Evolutionary conservation across 2,113 vertebrate species (phyloP), one percentile per base, ranked within the genome.

Genomic region (Actinemys pallida): DNA sequence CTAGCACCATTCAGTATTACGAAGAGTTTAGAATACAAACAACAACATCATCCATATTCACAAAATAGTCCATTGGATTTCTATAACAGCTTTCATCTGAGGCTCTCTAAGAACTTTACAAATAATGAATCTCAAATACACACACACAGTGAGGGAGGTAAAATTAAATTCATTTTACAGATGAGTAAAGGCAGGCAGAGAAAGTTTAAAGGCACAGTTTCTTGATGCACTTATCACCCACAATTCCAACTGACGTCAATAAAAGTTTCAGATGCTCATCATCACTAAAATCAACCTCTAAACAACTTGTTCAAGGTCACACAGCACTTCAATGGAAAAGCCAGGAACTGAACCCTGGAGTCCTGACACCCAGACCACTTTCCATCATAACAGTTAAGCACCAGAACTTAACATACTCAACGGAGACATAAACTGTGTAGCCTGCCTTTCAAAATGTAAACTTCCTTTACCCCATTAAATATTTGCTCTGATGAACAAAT

Each of bases 401-500:
- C 14, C 35, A 72, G 65, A 39, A 72, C 35, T 72, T 39, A 39
- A 78, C 20, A 42, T 39, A 42, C 19, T 54, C n/a, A 81, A 7
- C 45, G 59, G 42, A 72, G 7, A 52, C 29, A 59, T 87, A 25
- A 93, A 49, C 8, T 76, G 9, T 3, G 49, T 84, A 62, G 83
- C 52, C 10, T 45, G 6, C 13, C 29, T 89, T 90, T 13, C 35
- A 86, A 89, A 94, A 59, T 20, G 2, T 59, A 53, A 54, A 4
- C 79, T 52, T 25, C 59, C 13, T 1, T 57, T 75, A 8, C 83
- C 72, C 62, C 4, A 31, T 62, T 69, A 86, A 83, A 62, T 6
- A 83, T 81, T 91, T 83, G 19, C 20, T 47, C 5, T 89, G 35
- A 96, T 24, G 47, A 94, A 85, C 3, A 85, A 87, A 93, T 3